Conservation (phyloP, 2,113 vertebrate species). For the Monopterus albus region DNA sequence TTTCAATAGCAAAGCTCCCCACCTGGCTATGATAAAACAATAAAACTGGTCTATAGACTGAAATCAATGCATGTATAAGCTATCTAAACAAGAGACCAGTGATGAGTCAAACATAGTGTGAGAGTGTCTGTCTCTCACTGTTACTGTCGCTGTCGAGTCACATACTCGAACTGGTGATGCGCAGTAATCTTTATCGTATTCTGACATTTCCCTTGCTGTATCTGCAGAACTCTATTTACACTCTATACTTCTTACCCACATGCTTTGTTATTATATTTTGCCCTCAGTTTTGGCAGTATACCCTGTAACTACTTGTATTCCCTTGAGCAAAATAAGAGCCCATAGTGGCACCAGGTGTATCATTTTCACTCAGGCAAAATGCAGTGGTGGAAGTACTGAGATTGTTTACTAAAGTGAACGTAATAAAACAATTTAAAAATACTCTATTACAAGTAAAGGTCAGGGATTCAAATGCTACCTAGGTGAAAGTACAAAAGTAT, state of each 20-base stretch:
- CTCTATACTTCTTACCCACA: neutral
- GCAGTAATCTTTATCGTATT: conserved; percentile 25
- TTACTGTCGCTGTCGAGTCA: conserved; percentile 9
- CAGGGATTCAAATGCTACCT: too few species aligned
- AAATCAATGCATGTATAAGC: conserved; percentile 45
- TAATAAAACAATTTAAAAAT: too few species aligned
- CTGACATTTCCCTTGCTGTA: conserved; percentile 8
- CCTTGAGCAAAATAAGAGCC: neutral
- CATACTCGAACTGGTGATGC: conserved; percentile 13
- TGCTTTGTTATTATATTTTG: neutral
- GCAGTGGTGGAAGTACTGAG: too few species aligned
- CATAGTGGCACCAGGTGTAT: neutral
- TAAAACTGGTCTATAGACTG: conserved; percentile 45
- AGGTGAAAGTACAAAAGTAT: too few species aligned
- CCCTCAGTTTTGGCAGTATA: neutral
- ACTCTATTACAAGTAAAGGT: too few species aligned
- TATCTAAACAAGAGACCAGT: conserved; percentile 33
- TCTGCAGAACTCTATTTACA: neutral
- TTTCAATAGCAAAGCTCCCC: conserved; percentile 62
- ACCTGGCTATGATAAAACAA: conserved; percentile 65
- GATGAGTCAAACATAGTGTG: conserved; percentile 38
- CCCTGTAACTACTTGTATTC: neutral
- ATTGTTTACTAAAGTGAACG: too few species aligned
- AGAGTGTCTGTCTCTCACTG: conserved; percentile 1
- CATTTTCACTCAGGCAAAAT: neutral